These are phyloP conservation scores for Tarsius wallacei DNA, from an alignment of 2,797 vertebrate species.

Conservation along the genomic window DNA sequence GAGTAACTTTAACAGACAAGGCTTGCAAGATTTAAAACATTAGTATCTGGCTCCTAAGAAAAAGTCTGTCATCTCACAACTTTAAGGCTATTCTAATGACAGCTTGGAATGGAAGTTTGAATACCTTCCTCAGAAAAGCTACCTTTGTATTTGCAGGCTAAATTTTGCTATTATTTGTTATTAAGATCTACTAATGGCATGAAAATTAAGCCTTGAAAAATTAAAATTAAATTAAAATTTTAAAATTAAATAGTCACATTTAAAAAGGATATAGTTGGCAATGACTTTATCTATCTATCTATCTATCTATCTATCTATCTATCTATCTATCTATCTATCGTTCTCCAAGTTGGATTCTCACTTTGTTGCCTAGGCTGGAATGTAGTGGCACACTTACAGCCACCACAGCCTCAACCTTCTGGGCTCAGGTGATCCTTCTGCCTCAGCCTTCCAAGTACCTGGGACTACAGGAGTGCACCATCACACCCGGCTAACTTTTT, in stretches of 20 bases:
- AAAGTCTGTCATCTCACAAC: background rate
- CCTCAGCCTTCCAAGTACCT: too few species aligned
- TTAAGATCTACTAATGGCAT: background rate
- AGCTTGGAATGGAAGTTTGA: background rate
- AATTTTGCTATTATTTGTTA: background rate
- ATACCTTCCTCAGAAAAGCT: background rate
- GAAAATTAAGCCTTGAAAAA: slow-evolving; percentile 36
- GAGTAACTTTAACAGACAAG: background rate
- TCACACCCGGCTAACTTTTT: too few species aligned
- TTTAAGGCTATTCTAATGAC: background rate
- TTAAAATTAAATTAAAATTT: background rate
- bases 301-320: too few species aligned
- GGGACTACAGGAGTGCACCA: too few species aligned
- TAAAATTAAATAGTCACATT: background rate
- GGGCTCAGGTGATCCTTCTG: too few species aligned
- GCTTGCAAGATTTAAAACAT: background rate
- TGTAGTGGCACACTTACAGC: too few species aligned
- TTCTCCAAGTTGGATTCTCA: too few species aligned
- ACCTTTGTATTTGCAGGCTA: background rate
- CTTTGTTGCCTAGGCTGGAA: too few species aligned
- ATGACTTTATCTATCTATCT: background rate
- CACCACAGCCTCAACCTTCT: too few species aligned
- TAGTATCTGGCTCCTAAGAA: background rate
- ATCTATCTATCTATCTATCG: too few species aligned
- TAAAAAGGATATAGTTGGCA: background rate